These are phyloP conservation scores for Archips crataeganus DNA, from an alignment of 2,888 invertebrate genomes.

Conservation along the genomic window DNA sequence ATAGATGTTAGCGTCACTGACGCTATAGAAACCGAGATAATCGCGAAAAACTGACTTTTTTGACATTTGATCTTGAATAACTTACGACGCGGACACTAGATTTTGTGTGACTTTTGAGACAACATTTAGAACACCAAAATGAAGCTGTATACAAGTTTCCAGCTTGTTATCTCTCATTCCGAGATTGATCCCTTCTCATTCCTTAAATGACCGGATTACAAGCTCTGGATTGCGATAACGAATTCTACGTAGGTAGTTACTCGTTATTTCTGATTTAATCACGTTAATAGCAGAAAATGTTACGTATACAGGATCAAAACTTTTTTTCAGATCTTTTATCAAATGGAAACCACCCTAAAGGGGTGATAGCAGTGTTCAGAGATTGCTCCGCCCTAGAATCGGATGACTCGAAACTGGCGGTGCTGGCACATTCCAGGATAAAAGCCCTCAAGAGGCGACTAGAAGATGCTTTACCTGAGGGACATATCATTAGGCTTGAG, in stretches of 20 bases:
- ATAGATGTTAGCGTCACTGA: too few relatives aligned
- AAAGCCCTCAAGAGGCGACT: slow-evolving; percentile 73
- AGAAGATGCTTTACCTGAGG: slow-evolving; percentile 74
- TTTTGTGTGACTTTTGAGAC: too few relatives aligned
- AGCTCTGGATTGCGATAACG: background rate
- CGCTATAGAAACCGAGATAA: too few relatives aligned
- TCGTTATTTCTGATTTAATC: background rate
- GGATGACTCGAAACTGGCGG: slow-evolving; percentile 70
- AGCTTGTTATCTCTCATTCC: too few relatives aligned
- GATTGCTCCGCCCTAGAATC: slow-evolving; percentile 72
- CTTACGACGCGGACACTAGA: too few relatives aligned
- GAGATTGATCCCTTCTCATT: too few relatives aligned
- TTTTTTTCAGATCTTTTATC: slow-evolving; percentile 67
- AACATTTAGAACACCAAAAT: too few relatives aligned
- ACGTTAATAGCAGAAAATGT: background rate
- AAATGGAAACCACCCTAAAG: slow-evolving; percentile 73
- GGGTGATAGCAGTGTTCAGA: slow-evolving; percentile 76
- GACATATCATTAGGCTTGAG: slow-evolving; percentile 82
- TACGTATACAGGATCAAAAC: background rate
- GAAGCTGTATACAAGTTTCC: too few relatives aligned
- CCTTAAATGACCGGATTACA: too few relatives aligned
- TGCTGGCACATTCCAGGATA: slow-evolving; percentile 70
- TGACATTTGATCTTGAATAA: too few relatives aligned
- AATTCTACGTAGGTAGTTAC: background rate
- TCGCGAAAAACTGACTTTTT: too few relatives aligned